Conservation (phyloP, 2,888 invertebrate genomes). For the Philereme transversata region DNA sequence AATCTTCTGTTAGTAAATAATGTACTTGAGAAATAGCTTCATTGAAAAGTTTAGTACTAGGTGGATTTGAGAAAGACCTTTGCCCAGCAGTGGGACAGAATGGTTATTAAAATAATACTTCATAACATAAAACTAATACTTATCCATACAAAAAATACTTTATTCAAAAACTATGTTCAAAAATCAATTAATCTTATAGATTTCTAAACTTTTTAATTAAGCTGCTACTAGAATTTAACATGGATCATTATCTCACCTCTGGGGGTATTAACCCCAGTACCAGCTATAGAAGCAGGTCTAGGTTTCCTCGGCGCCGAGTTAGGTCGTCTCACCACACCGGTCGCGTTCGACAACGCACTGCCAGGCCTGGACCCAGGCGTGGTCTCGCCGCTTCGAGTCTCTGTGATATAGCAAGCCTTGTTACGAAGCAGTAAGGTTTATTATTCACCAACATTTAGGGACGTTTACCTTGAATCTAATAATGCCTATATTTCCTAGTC, state of each 20-base stretch:
- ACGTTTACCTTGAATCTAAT: background rate
- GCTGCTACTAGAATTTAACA: too few species aligned
- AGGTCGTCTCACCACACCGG: slow-evolving; percentile 75
- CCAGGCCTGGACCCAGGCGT: slow-evolving; percentile 92
- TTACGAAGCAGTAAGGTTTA: slow-evolving; percentile 23
- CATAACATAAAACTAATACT: too few species aligned
- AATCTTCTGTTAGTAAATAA: too few species aligned
- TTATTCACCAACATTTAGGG: slow-evolving; percentile 27
- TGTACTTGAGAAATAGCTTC: too few species aligned
- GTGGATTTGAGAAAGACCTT: too few species aligned
- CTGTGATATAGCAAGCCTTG: slow-evolving; percentile 58
- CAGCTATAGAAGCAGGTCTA: slow-evolving; percentile 87
- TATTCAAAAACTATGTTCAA: too few species aligned
- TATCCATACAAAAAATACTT: too few species aligned
- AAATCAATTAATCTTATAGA: too few species aligned
- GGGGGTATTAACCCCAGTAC: slow-evolving; percentile 90
- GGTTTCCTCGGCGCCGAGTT: slow-evolving; percentile 87
- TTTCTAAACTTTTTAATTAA: too few species aligned
- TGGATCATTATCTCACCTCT: slow-evolving; percentile 55
- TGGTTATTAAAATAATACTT: too few species aligned
- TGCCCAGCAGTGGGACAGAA: too few species aligned
- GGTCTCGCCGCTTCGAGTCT: slow-evolving; percentile 89
- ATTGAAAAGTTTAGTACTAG: too few species aligned
- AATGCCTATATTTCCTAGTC: slow-evolving; percentile 67
- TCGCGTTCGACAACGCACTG: slow-evolving; percentile 90